Evolutionary conservation across 2,888 invertebrate genomes (phyloP).

Genomic region (Trissoscelio sp.): DNA sequence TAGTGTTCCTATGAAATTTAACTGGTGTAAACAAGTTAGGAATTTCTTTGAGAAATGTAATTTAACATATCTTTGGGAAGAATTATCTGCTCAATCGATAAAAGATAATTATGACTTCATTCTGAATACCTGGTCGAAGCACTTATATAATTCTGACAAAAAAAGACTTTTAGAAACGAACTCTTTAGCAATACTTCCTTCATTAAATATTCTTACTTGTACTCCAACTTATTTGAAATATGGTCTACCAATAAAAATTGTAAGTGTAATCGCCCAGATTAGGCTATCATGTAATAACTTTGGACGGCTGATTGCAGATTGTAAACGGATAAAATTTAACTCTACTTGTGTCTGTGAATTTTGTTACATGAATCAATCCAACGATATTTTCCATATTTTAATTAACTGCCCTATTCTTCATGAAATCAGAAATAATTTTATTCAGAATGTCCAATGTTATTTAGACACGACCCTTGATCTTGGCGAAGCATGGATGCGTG

Average conservation of each 20-base stretch:
- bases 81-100: not conserved
- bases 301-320: not conserved
- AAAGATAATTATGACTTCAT: not conserved
- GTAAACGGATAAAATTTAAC: not conserved
- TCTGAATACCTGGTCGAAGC: not conserved
- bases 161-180: no score
- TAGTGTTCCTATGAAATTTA: not conserved
- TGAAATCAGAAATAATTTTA: not conserved
- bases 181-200: not conserved
- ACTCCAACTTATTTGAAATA: not conserved
- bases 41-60: not conserved
- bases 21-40: no score
- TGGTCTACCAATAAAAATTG: not conserved
- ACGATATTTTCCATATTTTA: not conserved
- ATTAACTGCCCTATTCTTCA: not conserved
- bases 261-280: not conserved
- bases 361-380: not conserved
- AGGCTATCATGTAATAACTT: not conserved
- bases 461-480: not conserved
- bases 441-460: not conserved
- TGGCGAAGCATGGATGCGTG: not conserved
- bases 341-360: not conserved
- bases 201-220: not conserved
- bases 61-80: not conserved
- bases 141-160: not conserved